These are phyloP conservation scores for Sarcophaga caerulescens DNA, from an alignment of 2,888 invertebrate genomes.

Conservation along the genomic window DNA sequence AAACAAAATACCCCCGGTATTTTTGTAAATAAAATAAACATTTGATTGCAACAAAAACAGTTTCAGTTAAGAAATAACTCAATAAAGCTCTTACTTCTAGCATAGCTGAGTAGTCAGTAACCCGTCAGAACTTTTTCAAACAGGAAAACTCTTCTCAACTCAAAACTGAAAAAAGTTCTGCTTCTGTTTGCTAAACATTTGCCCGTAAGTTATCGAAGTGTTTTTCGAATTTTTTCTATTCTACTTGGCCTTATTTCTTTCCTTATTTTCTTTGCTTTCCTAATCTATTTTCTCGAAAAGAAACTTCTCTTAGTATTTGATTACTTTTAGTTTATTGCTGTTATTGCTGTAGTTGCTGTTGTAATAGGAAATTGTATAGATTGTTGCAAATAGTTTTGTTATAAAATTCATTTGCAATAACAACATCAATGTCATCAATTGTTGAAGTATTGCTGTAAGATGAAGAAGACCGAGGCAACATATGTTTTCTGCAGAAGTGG, in stretches of 20 bases:
- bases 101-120: too few relatives aligned
- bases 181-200: neutral
- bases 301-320: slow-evolving; percentile 25
- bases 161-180: too few relatives aligned
- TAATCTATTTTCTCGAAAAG: neutral
- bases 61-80: neutral
- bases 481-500: too few relatives aligned
- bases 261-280: neutral
- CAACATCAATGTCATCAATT: slow-evolving; percentile 18
- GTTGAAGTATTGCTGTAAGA: neutral
- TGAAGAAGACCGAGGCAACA: neutral
- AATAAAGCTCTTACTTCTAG: neutral
- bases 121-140: too few relatives aligned
- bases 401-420: slow-evolving; percentile 31
- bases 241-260: neutral
- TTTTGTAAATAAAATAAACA: slow-evolving; percentile 1
- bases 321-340: slow-evolving; percentile 3
- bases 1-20: neutral
- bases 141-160: too few relatives aligned
- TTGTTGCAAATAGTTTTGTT: slow-evolving; percentile 22
- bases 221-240: neutral
- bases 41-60: neutral
- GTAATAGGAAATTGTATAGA: neutral
- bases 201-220: neutral
- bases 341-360: neutral